Evolutionary conservation across 2,113 vertebrate species (phyloP).

Genomic region (Cathartes aura): DNA sequence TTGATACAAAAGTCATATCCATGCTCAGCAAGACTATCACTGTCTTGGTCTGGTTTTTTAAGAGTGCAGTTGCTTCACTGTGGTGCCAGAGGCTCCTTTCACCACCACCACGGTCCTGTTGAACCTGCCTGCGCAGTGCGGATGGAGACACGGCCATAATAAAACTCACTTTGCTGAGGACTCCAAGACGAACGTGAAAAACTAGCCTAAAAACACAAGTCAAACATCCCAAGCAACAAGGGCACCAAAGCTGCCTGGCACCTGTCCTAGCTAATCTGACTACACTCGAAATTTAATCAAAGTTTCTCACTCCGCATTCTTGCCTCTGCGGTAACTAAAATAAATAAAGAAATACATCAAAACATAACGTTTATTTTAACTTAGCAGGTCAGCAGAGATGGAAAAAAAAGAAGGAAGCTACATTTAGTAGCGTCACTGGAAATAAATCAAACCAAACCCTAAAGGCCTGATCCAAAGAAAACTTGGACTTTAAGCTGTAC

Average conservation of each 20-base stretch:
- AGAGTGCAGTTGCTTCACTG: neutral
- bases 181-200: neutral
- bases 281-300: neutral
- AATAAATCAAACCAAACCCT: neutral
- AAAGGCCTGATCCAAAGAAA: conserved; percentile 19
- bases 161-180: neutral
- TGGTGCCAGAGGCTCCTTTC: neutral
- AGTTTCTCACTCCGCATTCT: neutral
- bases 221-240: neutral
- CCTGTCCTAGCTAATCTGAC: neutral
- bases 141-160: accelerated
- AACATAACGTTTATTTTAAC: neutral
- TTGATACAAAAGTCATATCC: neutral
- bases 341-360: conserved; percentile 28
- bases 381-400: neutral
- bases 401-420: neutral
- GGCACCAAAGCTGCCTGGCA: neutral
- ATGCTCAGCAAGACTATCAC: neutral
- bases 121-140: accelerated
- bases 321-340: neutral
- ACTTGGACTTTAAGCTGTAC: neutral
- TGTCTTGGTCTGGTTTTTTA: neutral
- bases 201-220: neutral
- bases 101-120: neutral
- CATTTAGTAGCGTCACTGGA: neutral